phyloP scores from a whole-genome alignment of 2,797 vertebrate species.

The Podarcis siculus region DNA sequence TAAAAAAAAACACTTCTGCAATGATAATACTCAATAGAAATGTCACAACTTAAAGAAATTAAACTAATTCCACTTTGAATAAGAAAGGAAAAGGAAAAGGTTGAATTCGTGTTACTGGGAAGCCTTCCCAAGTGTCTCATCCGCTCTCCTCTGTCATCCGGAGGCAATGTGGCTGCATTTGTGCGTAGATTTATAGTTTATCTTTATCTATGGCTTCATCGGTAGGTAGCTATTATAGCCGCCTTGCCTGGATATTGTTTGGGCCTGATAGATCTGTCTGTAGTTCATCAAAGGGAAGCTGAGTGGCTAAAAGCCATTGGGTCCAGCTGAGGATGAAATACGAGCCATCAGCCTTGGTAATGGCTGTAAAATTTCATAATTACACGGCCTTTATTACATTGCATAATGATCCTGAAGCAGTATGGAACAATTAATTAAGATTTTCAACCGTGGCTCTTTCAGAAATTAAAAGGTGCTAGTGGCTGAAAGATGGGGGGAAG shows the following conservation, averaged over 20 bases:
- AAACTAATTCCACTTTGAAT: conserved; percentile 51
- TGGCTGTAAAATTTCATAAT: conserved; percentile 99
- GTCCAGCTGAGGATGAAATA: conserved; percentile 99
- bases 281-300: conserved; percentile 89
- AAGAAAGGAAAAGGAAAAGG: conserved; percentile 42
- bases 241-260: conserved; percentile 94
- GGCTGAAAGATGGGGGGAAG: conserved; percentile 90
- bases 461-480: conserved; percentile 94
- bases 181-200: conserved; percentile 92
- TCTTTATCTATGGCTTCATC: conserved; percentile 97
- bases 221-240: conserved; percentile 94
- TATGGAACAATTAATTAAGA: conserved; percentile 99
- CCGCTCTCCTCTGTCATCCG: conserved; percentile 75
- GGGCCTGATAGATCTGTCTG: conserved; percentile 91
- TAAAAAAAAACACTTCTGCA: neutral
- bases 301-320: conserved; percentile 92
- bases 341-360: conserved; percentile 99
- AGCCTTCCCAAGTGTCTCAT: conserved; percentile 70
- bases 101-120: conserved; percentile 58
- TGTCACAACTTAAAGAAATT: conserved; percentile 61
- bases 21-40: conserved; percentile 19
- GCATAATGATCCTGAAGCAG: conserved; percentile 99
- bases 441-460: conserved; percentile 98
- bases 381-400: conserved; percentile 99
- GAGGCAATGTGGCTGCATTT: conserved; percentile 81